Percentiles rank a stretch among this genome's conserved stretches.
Conservation (phyloP, 2,888 invertebrate species). For the Parnassius glacialis region DNA sequence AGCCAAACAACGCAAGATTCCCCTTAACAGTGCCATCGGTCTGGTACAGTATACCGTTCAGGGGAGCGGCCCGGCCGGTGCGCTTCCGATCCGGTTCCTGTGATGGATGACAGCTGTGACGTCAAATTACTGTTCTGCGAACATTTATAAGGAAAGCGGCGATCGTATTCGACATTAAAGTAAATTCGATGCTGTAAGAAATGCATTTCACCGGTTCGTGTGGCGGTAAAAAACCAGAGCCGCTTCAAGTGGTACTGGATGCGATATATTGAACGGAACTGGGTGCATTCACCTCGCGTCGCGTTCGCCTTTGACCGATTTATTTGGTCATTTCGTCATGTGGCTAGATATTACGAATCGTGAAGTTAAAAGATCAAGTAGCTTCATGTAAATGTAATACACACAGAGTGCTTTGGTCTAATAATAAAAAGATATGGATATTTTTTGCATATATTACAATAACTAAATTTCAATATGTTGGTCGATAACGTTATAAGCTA, state of each 20-base stretch:
- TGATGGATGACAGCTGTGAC: constrained; percentile 35
- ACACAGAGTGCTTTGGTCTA: too few relatives aligned
- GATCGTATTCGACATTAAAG: constrained; percentile 23
- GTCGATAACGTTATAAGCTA: too few relatives aligned
- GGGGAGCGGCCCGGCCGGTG: constrained; percentile 27
- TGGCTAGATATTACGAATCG: neutral
- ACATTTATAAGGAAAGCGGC: constrained; percentile 30
- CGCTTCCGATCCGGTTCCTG: constrained; percentile 33
- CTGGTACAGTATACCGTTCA: constrained; percentile 32
- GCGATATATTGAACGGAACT: neutral
- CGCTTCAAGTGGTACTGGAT: neutral
- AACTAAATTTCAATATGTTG: too few relatives aligned
- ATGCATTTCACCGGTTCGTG: constrained; percentile 12
- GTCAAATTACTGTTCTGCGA: constrained; percentile 33
- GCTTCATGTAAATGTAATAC: too few relatives aligned
- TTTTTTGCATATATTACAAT: too few relatives aligned
- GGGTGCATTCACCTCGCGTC: constrained; percentile 14
- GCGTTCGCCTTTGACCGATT: constrained; percentile 9
- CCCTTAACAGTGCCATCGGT: constrained; percentile 24
- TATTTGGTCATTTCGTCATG: constrained; percentile 1
- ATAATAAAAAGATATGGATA: too few relatives aligned
- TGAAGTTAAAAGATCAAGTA: neutral
- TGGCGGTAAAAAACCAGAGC: constrained; percentile 5
- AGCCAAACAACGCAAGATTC: constrained; percentile 11
- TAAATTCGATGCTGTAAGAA: constrained; percentile 24